phyloP scores from a whole-genome alignment of 1,140 invertebrate genomes.

The Bombus huntii region DNA sequence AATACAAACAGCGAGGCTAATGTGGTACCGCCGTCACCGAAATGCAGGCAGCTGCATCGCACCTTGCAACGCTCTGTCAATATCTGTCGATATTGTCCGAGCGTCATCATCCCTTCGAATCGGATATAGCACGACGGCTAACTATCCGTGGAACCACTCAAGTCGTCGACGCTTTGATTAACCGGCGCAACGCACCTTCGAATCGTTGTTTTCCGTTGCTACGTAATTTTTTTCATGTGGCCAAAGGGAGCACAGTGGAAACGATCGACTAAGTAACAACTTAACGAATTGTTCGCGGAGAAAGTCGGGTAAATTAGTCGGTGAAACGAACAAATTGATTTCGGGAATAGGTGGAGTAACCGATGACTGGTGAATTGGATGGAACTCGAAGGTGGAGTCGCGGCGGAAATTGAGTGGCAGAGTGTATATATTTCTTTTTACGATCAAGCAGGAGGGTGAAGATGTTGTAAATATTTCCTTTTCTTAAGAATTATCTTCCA shows the following conservation, averaged over 20 bases:
- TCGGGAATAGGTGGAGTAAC: conserved; percentile 1
- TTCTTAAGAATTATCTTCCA: no score
- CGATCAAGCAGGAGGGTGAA: no score
- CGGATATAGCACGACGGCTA: background rate
- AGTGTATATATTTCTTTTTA: background rate
- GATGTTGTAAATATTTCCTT: background rate
- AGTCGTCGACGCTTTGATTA: conserved; percentile 4
- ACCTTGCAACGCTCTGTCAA: conserved; percentile 69
- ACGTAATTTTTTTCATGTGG: no score
- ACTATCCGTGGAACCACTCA: background rate
- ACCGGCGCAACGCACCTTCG: background rate
- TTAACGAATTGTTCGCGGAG: conserved; percentile 13
- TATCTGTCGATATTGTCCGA: conserved; percentile 69
- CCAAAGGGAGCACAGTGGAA: background rate
- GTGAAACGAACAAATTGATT: conserved; percentile 22
- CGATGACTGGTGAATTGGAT: background rate
- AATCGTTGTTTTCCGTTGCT: background rate
- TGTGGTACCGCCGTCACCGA: conserved; percentile 60
- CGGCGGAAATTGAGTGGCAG: background rate
- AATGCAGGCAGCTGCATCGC: conserved; percentile 50
- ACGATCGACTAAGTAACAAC: conserved; percentile 7
- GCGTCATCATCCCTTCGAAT: conserved; percentile 23
- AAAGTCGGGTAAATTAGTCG: conserved; percentile 14
- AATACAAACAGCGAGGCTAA: conserved; percentile 80
- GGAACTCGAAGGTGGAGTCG: background rate